Conservation (phyloP, 2,797 vertebrate genomes). For the Eospalax fontanierii region DNA sequence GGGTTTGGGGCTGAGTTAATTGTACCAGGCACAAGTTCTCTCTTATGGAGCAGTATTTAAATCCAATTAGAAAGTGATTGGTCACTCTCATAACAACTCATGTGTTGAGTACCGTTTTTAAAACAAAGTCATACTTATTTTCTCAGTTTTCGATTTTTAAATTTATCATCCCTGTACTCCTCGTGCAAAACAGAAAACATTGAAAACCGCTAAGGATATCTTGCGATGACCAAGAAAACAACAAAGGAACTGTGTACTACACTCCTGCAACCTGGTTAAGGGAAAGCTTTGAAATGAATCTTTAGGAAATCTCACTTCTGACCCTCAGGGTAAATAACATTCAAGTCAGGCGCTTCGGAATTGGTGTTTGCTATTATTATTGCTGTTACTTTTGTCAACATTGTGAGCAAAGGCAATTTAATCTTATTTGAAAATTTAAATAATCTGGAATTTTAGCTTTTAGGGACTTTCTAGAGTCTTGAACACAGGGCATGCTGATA, state of each 20-base stretch:
- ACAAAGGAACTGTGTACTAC: neutral
- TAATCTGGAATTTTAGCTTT: neutral
- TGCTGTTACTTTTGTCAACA: neutral
- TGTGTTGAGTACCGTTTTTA: neutral
- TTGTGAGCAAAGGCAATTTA: neutral
- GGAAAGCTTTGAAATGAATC: slow-evolving; percentile 23
- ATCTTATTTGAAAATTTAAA: slow-evolving; percentile 26
- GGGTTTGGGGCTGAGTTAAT: neutral
- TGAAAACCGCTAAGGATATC: slow-evolving; percentile 46
- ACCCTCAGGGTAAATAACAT: neutral
- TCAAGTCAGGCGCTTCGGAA: neutral
- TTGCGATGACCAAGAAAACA: neutral
- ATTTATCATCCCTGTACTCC: neutral
- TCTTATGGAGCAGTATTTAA: neutral
- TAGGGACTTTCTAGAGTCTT: neutral
- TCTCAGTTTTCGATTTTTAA: slow-evolving; percentile 47
- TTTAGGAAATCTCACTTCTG: slow-evolving; percentile 32
- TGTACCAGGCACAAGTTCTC: neutral
- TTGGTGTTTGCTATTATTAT: slow-evolving; percentile 12
- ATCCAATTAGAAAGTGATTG: neutral
- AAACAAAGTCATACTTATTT: slow-evolving; percentile 36
- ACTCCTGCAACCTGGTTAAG: neutral
- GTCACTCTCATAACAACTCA: neutral
- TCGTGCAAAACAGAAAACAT: slow-evolving; percentile 59
- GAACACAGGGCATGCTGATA: neutral